Evolutionary conservation across 2,113 vertebrate species (phyloP), one percentile per base, ranked within the genome.

Genomic region (Malurus alboscapulatus): DNA sequence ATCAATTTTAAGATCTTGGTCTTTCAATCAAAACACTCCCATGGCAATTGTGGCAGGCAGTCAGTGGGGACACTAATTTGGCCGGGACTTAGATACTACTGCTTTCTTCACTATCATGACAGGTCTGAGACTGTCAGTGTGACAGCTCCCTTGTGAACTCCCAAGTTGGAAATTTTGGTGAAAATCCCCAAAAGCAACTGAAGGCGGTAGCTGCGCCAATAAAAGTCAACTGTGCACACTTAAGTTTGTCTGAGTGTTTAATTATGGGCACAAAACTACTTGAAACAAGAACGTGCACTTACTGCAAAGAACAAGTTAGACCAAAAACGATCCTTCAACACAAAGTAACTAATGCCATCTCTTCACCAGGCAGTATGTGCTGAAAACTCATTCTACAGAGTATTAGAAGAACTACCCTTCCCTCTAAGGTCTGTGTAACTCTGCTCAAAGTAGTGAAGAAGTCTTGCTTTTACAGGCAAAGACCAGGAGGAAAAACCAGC

Each of bases 91-190:
- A 53, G n/a, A 65, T 36, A n/a, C 8, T 65, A 54, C 32, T 76
- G 21, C 72, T 81, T 81, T 82, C 81, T 73, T 89, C 67, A 34
- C 66, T 63, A 51, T 30, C 32, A 25, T 69, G 89, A 71, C 74
- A 93, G 45, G 54, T 61, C 65, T 82, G 88, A 81, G 73, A 53
- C 9, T 54, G 57, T 48, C 66, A 91, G 2, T 0, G 2, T 79
- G 93, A 92, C 82, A 90, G 53, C 45, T 78, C 77, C 73, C 73
- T 76, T 79, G 78, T 65, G 76, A 91, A 47, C 65, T 29, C 78
- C 36, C 36, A 36, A 77, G 81, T 6, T 71, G 87, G 71, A 73
- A 42, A 58, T 47, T 14, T 30, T 32, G 51, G 74, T 27, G 84
- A 80, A 96, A 92, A 90, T n/a, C n/a, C 89, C 69, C 81, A 54